phyloP scores from a whole-genome alignment of 2,797 vertebrate genomes.

The Zenarchopterus dispar region DNA sequence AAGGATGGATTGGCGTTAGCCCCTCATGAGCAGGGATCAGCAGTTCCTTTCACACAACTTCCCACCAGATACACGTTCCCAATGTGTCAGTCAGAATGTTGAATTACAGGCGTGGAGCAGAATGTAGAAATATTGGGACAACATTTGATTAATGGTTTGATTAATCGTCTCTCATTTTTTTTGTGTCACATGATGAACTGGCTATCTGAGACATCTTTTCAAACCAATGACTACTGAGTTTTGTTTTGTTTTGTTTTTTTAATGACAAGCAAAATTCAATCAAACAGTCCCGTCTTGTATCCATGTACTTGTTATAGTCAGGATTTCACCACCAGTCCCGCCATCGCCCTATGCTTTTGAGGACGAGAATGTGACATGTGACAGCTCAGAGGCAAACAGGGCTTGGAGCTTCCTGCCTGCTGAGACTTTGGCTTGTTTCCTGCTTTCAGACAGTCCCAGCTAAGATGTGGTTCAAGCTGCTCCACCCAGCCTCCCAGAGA shows the following conservation, averaged over 20 bases:
- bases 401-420: constrained; percentile 57
- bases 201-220: background rate
- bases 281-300: background rate
- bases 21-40: constrained; percentile 62
- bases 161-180: background rate
- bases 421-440: constrained; percentile 44
- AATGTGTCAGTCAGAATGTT: constrained; percentile 24
- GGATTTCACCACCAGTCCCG: constrained; percentile 6
- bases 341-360: constrained; percentile 19
- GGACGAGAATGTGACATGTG: constrained; percentile 61
- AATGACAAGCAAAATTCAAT: background rate
- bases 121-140: background rate
- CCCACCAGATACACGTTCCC: constrained; percentile 41
- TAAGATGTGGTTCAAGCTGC: constrained; percentile 32
- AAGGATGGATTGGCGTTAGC: constrained; percentile 50
- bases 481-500: constrained; percentile 28
- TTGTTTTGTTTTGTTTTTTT: background rate
- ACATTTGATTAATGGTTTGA: constrained; percentile 8
- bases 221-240: constrained; percentile 5
- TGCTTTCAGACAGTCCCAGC: constrained; percentile 42
- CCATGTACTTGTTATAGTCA: constrained; percentile 7
- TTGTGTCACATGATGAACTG: too few species aligned
- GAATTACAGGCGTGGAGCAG: constrained; percentile 9
- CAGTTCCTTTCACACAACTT: constrained; percentile 53
- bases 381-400: constrained; percentile 63